Percentiles rank a stretch among this genome's conserved stretches.
These are phyloP conservation scores for Petromus typicus DNA, from an alignment of 2,113 vertebrate species.

Conservation along the genomic window DNA sequence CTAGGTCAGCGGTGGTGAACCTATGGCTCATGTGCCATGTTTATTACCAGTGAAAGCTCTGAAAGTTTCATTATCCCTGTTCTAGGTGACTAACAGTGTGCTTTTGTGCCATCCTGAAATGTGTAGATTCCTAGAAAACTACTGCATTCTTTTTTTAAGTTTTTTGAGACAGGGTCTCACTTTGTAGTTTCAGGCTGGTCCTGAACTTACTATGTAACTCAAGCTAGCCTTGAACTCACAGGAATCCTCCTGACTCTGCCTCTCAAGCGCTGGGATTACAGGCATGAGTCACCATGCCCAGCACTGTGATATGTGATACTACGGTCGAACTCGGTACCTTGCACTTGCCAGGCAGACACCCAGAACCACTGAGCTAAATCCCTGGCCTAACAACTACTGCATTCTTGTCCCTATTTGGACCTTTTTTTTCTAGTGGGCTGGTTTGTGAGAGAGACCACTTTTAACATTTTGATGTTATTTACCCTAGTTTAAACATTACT, in stretches of 20 bases:
- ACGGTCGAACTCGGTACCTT: too few species aligned
- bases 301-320: too few species aligned
- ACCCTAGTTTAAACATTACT: slow-evolving; percentile 16
- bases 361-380: too few species aligned
- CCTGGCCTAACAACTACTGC: background rate
- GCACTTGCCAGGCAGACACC: too few species aligned
- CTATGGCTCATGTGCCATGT: background rate
- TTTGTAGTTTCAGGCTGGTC: too few species aligned
- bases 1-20: background rate
- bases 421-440: slow-evolving; percentile 41
- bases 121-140: slow-evolving; percentile 62
- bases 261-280: too few species aligned
- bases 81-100: slow-evolving; percentile 58
- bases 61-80: background rate
- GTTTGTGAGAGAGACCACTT: slow-evolving; percentile 21
- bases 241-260: too few species aligned
- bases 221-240: too few species aligned
- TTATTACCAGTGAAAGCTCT: background rate
- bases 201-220: too few species aligned
- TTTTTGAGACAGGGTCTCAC: too few species aligned
- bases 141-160: background rate
- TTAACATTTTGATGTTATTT: slow-evolving; percentile 34
- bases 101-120: slow-evolving; percentile 59
- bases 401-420: slow-evolving; percentile 1
- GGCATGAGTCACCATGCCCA: too few species aligned